Conservation (phyloP, 2,113 vertebrate species). For the Clarias magur region DNA sequence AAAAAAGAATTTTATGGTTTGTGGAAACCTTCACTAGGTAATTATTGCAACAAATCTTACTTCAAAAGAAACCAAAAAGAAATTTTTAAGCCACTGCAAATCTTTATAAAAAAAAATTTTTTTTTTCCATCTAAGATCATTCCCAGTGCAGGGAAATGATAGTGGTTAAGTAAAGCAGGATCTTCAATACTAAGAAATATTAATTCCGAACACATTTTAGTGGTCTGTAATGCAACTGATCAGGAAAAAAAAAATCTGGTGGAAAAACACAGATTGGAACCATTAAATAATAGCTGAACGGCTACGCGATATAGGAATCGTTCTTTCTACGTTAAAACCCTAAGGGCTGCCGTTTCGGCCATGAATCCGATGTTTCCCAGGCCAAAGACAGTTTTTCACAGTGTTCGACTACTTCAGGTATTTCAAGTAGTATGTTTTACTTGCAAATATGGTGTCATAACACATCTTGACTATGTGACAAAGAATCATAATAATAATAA, state of each 20-base stretch:
- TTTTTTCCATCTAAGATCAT: background rate
- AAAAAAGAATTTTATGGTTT: background rate
- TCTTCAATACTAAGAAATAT: background rate
- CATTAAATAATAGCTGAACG: slow-evolving; percentile 39
- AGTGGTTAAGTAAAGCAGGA: slow-evolving; percentile 19
- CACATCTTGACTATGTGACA: slow-evolving; percentile 22
- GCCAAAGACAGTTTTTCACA: slow-evolving; percentile 49
- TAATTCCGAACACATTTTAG: slow-evolving; percentile 20
- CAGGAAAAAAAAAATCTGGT: background rate
- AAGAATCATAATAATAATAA: slow-evolving; percentile 16
- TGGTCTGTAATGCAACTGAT: slow-evolving; percentile 17
- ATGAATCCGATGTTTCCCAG: slow-evolving; percentile 9
- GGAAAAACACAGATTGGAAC: slow-evolving; percentile 30
- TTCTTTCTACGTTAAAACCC: slow-evolving; percentile 14
- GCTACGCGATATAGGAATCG: background rate
- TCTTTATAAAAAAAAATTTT: no score
- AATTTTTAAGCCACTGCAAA: background rate
- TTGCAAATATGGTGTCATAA: slow-evolving; percentile 37
- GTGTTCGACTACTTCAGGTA: slow-evolving; percentile 54
- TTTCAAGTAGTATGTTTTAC: slow-evolving; percentile 54
- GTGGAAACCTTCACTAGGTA: background rate
- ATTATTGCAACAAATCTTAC: background rate
- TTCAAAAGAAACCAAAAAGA: background rate
- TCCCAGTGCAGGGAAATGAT: background rate
- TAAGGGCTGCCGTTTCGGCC: slow-evolving; percentile 35